Evolutionary conservation across 1,140 invertebrate species (phyloP).

Genomic region (Drosophila tsacasi): DNA sequence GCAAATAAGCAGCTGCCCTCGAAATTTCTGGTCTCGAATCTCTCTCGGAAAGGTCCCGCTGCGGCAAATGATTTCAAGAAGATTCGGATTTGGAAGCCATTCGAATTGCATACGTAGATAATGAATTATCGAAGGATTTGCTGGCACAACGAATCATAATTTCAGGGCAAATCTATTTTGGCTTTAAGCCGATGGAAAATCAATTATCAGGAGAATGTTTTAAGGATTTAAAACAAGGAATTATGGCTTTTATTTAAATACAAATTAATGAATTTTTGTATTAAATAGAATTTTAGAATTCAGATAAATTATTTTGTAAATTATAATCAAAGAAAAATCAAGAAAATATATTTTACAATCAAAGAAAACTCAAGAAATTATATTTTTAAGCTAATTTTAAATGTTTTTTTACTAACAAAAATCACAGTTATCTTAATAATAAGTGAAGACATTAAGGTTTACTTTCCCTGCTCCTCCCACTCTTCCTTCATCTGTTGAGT

Average conservation of each 20-base stretch:
- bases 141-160: slow-evolving; percentile 25
- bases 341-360: neutral
- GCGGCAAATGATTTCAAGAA: slow-evolving; percentile 30
- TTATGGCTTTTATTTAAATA: neutral
- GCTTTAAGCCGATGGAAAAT: slow-evolving; percentile 5
- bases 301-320: neutral
- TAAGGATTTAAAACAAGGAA: neutral
- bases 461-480: neutral
- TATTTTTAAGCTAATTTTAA: neutral
- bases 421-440: too few species aligned
- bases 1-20: slow-evolving; percentile 58
- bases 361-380: neutral
- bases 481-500: neutral
- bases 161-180: slow-evolving; percentile 23
- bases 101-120: slow-evolving; percentile 36
- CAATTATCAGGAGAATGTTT: slow-evolving; percentile 10
- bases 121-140: slow-evolving; percentile 36
- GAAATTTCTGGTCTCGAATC: slow-evolving; percentile 1
- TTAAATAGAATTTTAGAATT: neutral
- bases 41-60: slow-evolving; percentile 35
- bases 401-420: neutral
- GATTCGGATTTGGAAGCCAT: slow-evolving; percentile 32
- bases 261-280: neutral
- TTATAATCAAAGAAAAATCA: neutral
- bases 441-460: neutral